Evolutionary conservation across 2,113 vertebrate species (phyloP).

Genomic region (Chroicocephalus ridibundus): DNA sequence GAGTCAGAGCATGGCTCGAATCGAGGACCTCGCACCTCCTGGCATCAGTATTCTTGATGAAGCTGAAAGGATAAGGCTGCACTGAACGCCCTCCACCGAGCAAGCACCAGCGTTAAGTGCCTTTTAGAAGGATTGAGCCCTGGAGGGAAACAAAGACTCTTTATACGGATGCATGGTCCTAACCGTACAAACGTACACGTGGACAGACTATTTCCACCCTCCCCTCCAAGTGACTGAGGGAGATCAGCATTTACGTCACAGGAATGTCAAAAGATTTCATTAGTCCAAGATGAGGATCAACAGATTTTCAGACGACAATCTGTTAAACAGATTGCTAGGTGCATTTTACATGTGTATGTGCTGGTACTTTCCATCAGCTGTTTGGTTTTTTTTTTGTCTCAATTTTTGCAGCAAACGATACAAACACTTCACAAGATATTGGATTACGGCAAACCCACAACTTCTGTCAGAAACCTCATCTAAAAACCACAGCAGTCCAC

Average conservation of each 20-base stretch:
- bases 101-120: fast-evolving
- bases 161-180: fast-evolving
- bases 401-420: fast-evolving
- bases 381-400: neutral
- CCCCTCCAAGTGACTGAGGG: fast-evolving
- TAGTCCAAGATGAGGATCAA: fast-evolving
- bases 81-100: fast-evolving
- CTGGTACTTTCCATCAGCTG: neutral
- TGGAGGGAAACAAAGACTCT: neutral
- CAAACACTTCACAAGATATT: fast-evolving
- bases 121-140: neutral
- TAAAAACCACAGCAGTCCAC: neutral
- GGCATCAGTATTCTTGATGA: neutral
- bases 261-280: neutral
- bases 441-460: neutral
- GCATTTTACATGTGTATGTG: neutral
- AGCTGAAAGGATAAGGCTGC: neutral
- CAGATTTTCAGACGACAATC: neutral
- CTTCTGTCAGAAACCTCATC: neutral
- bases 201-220: neutral
- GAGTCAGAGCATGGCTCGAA: neutral
- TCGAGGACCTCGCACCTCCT: fast-evolving
- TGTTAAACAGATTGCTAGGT: neutral
- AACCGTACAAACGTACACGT: fast-evolving
- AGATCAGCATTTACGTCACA: neutral